phyloP scores from a whole-genome alignment of 2,113 vertebrate species.

The Zosterops hypoxanthus region DNA sequence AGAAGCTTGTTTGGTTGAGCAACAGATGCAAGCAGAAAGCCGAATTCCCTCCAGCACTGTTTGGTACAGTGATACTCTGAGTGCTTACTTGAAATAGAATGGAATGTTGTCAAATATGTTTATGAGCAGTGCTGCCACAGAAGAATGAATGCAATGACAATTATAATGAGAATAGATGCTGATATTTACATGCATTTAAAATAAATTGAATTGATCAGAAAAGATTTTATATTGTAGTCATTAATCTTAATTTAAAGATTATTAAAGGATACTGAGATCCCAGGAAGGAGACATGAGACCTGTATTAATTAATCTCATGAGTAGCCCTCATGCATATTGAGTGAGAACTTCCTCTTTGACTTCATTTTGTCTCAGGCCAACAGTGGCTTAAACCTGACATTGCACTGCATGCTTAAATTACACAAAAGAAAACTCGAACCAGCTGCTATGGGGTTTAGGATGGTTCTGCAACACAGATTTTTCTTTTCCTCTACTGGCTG shows the following conservation, averaged over 20 bases:
- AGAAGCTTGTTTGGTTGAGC: background rate
- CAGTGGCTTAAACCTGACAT: background rate
- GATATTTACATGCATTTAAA: background rate
- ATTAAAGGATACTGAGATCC: background rate
- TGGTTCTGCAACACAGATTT: background rate
- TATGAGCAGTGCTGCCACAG: background rate
- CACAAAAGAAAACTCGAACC: background rate
- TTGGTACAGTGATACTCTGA: background rate
- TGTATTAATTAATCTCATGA: background rate
- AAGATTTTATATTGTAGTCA: background rate
- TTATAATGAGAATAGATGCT: background rate
- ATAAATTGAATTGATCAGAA: background rate
- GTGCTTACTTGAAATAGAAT: background rate
- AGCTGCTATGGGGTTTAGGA: background rate
- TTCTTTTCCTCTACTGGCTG: background rate
- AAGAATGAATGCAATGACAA: background rate
- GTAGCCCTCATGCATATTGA: background rate
- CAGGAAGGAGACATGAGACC: background rate
- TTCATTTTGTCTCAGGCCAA: background rate
- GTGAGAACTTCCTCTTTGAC: background rate
- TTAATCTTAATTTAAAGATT: background rate
- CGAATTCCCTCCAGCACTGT: background rate
- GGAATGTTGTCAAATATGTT: background rate
- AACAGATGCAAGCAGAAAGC: background rate
- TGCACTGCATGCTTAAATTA: background rate